Evolutionary conservation across 2,797 vertebrate genomes (phyloP), one percentile per base, ranked within the genome.

Genomic region (Varecia variegata): DNA sequence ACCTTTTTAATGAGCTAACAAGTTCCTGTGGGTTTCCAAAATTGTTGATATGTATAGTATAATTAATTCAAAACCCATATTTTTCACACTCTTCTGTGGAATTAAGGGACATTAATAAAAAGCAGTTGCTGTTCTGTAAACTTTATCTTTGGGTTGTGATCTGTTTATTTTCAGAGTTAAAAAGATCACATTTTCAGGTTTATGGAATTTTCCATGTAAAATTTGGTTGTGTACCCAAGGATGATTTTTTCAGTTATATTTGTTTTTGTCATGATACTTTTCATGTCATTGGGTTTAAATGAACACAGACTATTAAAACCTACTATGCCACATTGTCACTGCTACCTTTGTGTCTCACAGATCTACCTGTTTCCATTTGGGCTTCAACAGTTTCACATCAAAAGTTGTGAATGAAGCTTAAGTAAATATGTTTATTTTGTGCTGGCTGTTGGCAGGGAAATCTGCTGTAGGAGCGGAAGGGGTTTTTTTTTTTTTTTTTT

Each of bases 391-490:
- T 79, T 89, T 89, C 88, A 60, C 95, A 65, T 89, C 81, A 91
- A 32, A 97, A 97, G 80, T 84, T 95, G 93, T 97, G 94, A 97
- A 95, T 98, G 98, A 97, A 95, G 97, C 97, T 96, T 98, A 97
- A 98, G 90, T 96, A 98, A 97, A 98, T 94, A 88, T 97, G 96
- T 98, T 98, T 97, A 88, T 98, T 98, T 96, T 96, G 79, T 88
- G 95, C 97, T 97, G 97, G 93, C 92, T 96, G 50, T 90, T 93
- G 91, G 91, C 89, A 14, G 40, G 71, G 92, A 92, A 97, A 97
- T 98, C 95, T 98, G 92, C 94, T 94, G 87, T 96, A 97, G 92
- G 45, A 95, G 96, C 95, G 96, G 74, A 80, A 96, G 89, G 50
- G 35, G 25, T 56, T 97, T 98, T 93, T 68, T 92, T 97, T 97